These are phyloP conservation scores for Scomber colias DNA, from an alignment of 2,113 vertebrate species.

Conservation along the genomic window DNA sequence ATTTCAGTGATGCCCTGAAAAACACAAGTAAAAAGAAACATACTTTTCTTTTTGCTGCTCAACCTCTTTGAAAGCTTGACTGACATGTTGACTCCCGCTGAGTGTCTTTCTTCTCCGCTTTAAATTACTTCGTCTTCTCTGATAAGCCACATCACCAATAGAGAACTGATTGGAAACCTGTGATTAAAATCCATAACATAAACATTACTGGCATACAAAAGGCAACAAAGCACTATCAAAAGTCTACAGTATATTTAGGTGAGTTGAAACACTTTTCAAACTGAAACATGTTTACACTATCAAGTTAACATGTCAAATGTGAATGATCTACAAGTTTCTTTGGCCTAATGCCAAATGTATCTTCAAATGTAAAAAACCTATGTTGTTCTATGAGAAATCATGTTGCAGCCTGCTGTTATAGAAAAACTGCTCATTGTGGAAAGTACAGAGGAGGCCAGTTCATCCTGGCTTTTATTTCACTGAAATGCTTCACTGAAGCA, in stretches of 20 bases:
- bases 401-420: background rate
- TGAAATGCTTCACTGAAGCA: conserved; percentile 40
- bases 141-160: conserved; percentile 13
- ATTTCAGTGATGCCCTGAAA: background rate
- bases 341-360: background rate
- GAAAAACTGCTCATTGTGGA: conserved; percentile 16
- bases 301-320: too few relatives aligned
- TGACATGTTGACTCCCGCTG: conserved; percentile 62
- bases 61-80: conserved; percentile 52
- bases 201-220: conserved; percentile 3
- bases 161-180: conserved; percentile 38
- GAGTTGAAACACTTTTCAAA: too few relatives aligned
- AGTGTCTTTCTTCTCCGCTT: conserved; percentile 9
- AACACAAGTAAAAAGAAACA: conserved; percentile 18
- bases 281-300: too few relatives aligned
- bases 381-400: conserved; percentile 8
- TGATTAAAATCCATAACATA: conserved; percentile 27
- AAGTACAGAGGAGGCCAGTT: conserved; percentile 7
- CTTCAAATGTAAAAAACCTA: conserved; percentile 19
- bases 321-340: background rate
- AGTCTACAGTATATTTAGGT: background rate
- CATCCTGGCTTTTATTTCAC: conserved; percentile 18
- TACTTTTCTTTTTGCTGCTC: conserved; percentile 78
- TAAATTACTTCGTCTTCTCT: conserved; percentile 6
- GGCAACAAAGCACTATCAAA: conserved; percentile 4